Evolutionary conservation across 2,113 vertebrate species (phyloP).

Genomic region (Scomber colias): DNA sequence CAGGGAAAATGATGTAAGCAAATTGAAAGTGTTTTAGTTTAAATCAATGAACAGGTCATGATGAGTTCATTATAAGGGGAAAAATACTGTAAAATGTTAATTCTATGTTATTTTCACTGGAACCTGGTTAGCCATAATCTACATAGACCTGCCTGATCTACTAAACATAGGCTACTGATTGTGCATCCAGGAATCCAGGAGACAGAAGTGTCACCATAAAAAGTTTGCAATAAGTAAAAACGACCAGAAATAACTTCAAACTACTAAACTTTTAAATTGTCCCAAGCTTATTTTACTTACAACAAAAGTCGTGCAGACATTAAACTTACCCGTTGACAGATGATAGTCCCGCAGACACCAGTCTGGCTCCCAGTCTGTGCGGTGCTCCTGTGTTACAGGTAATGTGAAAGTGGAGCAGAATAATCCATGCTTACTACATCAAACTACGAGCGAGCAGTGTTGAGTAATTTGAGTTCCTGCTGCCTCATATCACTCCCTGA

Average conservation of each 20-base stretch:
- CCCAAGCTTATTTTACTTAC: background rate
- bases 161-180: no score
- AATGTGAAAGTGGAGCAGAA: background rate
- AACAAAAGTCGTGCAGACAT: background rate
- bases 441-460: background rate
- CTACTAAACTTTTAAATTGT: background rate
- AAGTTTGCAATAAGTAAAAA: background rate
- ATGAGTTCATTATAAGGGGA: no score
- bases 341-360: background rate
- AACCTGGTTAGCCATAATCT: no score
- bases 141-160: no score
- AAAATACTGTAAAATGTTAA: no score
- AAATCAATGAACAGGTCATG: no score
- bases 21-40: no score
- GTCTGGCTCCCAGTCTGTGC: background rate
- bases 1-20: background rate
- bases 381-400: constrained; percentile 23
- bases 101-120: no score
- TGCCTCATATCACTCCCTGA: background rate
- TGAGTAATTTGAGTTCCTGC: background rate
- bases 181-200: no score
- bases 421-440: background rate
- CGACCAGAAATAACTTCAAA: background rate
- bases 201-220: no score
- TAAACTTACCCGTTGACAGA: constrained; percentile 28